A percentile compares a stretch with the other conserved stretches of the same genome.
These are phyloP conservation scores for Otocyon megalotis DNA, from an alignment of 2,113 vertebrate genomes.

Conservation along the genomic window DNA sequence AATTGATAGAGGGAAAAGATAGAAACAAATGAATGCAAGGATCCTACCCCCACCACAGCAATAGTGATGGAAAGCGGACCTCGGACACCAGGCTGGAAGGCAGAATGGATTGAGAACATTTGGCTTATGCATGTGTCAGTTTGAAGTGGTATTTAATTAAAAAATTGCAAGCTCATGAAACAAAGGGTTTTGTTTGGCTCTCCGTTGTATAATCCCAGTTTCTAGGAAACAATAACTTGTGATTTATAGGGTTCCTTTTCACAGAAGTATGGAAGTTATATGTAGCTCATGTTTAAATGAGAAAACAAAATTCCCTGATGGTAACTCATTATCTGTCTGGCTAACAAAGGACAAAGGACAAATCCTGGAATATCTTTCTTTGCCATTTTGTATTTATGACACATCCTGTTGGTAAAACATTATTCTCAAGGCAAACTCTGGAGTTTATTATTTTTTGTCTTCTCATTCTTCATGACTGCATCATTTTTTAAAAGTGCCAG, in stretches of 20 bases:
- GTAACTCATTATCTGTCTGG: constrained; percentile 83
- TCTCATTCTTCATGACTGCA: constrained; percentile 81
- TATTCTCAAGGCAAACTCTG: constrained; percentile 81
- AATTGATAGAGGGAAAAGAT: neutral
- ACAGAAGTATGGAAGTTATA: constrained; percentile 77
- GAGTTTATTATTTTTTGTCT: constrained; percentile 85
- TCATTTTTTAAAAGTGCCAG: constrained; percentile 76
- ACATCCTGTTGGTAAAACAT: constrained; percentile 79
- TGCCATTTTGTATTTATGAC: constrained; percentile 77
- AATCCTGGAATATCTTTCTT: constrained; percentile 73
- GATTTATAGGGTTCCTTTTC: constrained; percentile 77
- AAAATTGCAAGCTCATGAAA: constrained; percentile 74
- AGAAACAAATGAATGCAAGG: neutral
- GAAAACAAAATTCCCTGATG: constrained; percentile 66
- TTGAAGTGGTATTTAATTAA: constrained; percentile 77
- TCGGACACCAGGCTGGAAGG: neutral
- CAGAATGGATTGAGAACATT: constrained; percentile 57
- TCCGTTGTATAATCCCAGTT: constrained; percentile 63
- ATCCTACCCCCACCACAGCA: neutral
- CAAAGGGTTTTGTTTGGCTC: constrained; percentile 64
- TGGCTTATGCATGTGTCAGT: constrained; percentile 70
- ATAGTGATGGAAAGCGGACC: neutral
- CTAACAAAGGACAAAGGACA: constrained; percentile 83
- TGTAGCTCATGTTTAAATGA: constrained; percentile 64
- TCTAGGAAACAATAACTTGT: constrained; percentile 81